Conservation (phyloP, 2,797 vertebrate genomes). For the Falco novaeseelandiae region DNA sequence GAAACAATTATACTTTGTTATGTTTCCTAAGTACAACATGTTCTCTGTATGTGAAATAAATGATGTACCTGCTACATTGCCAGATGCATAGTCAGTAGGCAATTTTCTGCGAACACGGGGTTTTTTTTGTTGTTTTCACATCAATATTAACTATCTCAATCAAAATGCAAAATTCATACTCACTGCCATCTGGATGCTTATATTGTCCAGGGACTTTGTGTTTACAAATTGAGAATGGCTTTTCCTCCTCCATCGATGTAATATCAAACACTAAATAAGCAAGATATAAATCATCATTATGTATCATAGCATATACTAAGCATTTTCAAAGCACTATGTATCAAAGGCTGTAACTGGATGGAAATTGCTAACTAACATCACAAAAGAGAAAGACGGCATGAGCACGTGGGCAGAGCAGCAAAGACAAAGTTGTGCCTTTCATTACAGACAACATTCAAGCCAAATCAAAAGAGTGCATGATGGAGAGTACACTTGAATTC, state of each 20-base stretch:
- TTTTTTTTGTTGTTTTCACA: neutral
- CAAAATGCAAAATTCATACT: slow-evolving; percentile 37
- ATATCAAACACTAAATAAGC: neutral
- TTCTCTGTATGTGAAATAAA: neutral
- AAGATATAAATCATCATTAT: neutral
- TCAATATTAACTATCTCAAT: neutral
- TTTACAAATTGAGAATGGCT: neutral
- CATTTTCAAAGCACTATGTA: neutral
- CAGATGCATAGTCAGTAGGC: neutral
- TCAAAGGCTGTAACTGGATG: neutral
- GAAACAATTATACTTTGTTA: neutral
- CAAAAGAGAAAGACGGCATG: neutral
- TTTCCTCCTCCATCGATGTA: neutral
- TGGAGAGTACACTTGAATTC: neutral
- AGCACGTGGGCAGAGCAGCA: neutral
- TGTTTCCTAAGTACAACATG: neutral
- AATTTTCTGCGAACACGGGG: neutral
- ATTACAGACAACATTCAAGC: neutral
- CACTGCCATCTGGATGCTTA: slow-evolving; percentile 7
- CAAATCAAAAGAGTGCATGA: neutral
- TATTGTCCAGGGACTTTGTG: neutral
- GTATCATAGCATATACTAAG: neutral
- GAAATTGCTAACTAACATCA: neutral
- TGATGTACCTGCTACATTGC: neutral
- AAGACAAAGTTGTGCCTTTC: neutral